Base-by-base conservation (phyloP, 1,140 invertebrate genomes). In the Drosophila bifasciata region DNA sequence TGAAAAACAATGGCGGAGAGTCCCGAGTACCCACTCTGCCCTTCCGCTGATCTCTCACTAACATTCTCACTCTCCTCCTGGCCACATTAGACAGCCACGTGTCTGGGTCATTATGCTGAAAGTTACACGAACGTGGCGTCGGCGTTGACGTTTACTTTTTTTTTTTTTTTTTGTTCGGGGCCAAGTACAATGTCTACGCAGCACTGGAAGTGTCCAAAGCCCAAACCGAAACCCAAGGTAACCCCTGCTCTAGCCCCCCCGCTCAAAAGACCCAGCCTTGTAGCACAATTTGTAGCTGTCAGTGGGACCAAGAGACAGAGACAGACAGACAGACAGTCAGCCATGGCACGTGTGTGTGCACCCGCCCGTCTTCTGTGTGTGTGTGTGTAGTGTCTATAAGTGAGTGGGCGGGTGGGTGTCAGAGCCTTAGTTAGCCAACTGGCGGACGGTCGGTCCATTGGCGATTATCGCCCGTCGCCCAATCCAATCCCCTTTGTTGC, bases 101-200 rank as follows among this genome's bases (percentile, higher is more conserved):
- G 88, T 89, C 88, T 72, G 72, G 79, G 88, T 84, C 88, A 89
- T 90, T 90, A 90, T 76, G 79, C 73, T 85, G 88, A 84, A 90
- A 90, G 88, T 84, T 86, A 80, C 79, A 89, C 79, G 73, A 85
- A 76, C 55, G 55, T 60, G 71, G 71, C 60, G 67, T 80, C 32
- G 32, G 32, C 32, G 78, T 79, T 79, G 79, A 84, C 80, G 80
- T 70, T 85, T 85, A 52, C 72, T 57, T 62, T 17, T 49, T 64
- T 60, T 23, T n/a, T n/a, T n/a, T n/a, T n/a, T n/a, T n/a, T n/a
- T n/a, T n/a, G n/a, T n/a, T n/a, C n/a, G n/a, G 25, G 46, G 39
- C 50, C 48, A 23, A 61, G 41, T 40, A 55, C 28, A 68, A 23
- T 64, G 51, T 55, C 62, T 68, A 68, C 62, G 64, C 64, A 67